Evolutionary conservation across 2,888 invertebrate genomes (phyloP).

Genomic region (Neelides folsomi): DNA sequence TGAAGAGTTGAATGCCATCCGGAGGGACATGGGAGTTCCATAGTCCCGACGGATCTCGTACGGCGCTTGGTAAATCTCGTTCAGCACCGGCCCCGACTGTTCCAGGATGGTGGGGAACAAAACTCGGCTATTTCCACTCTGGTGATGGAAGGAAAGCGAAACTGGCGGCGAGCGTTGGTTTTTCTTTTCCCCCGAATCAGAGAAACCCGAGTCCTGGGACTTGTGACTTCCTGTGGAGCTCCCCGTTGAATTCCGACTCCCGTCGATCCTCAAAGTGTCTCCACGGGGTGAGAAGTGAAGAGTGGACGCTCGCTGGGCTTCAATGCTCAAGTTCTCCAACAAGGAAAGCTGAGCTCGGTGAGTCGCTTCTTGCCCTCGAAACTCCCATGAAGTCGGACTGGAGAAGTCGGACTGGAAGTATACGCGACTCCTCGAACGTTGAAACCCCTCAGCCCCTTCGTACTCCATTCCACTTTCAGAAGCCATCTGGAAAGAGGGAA

Average conservation of each 20-base stretch:
- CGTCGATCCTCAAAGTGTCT: conserved; percentile 16
- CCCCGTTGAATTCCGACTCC: conserved; percentile 33
- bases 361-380: conserved; percentile 11
- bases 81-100: no score
- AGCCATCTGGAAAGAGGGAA: no score
- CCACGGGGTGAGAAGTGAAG: conserved; percentile 3
- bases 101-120: no score
- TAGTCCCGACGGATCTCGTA: no score
- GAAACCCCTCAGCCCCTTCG: no score
- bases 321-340: background rate
- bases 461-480: no score
- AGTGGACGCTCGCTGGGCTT: conserved; percentile 7
- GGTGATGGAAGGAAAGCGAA: background rate
- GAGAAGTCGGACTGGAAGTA: conserved; percentile 33
- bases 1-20: no score
- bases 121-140: background rate
- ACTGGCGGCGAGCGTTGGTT: background rate
- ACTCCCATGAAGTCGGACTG: conserved; percentile 31
- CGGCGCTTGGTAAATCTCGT: no score
- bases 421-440: conserved; percentile 17
- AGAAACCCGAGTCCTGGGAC: conserved; percentile 68
- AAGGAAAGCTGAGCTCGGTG: conserved; percentile 3
- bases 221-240: conserved; percentile 45
- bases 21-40: no score
- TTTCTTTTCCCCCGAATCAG: conserved; percentile 50